A percentile compares a stretch with the other conserved stretches of the same genome.
These are phyloP conservation scores for Bicyclus anynana DNA, from an alignment of 1,140 invertebrate genomes.

Conservation along the genomic window DNA sequence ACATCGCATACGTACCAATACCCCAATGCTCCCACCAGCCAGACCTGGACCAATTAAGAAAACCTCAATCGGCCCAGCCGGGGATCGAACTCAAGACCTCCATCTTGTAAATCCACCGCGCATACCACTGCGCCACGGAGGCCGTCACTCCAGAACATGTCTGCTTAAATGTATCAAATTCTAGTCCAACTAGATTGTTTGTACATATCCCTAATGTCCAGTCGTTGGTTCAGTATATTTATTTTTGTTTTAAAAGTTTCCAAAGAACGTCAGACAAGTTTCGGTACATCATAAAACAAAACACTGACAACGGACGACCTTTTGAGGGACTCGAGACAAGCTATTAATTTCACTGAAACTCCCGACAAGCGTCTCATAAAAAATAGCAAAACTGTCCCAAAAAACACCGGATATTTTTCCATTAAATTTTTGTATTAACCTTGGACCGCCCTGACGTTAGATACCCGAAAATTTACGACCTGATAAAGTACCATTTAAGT, in stretches of 20 bases:
- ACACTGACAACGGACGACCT: constrained; percentile 18
- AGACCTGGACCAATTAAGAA: too few relatives aligned
- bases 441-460: constrained; percentile 52
- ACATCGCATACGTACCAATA: too few relatives aligned
- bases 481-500: constrained; percentile 59
- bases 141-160: too few relatives aligned
- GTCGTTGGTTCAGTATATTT: too few relatives aligned
- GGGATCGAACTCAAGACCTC: too few relatives aligned
- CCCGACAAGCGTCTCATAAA: constrained; percentile 19
- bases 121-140: too few relatives aligned
- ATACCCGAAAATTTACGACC: constrained; percentile 67
- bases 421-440: constrained; percentile 42
- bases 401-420: constrained; percentile 29
- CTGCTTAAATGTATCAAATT: too few relatives aligned
- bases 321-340: constrained; percentile 5
- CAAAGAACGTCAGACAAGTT: not conserved
- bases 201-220: too few relatives aligned
- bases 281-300: constrained; percentile 7
- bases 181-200: too few relatives aligned
- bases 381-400: constrained; percentile 25
- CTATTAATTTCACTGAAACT: constrained; percentile 20
- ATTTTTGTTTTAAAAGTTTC: not conserved
- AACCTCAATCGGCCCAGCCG: too few relatives aligned
- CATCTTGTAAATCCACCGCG: too few relatives aligned
- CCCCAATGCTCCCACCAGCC: too few relatives aligned